Conservation (phyloP, 2,888 invertebrate genomes). For the Theretra japonica region DNA sequence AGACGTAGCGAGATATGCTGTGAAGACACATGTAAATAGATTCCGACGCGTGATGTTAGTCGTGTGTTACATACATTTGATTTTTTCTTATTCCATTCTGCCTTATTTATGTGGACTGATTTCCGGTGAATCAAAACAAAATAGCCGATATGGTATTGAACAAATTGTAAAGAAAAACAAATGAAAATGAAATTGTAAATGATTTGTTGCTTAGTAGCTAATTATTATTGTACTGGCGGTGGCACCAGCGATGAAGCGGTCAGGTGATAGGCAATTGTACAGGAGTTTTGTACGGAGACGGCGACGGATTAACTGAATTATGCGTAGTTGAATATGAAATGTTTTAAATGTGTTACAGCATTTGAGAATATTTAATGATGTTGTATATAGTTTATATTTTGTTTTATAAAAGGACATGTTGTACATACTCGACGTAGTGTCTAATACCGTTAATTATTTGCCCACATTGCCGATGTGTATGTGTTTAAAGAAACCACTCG, state of each 20-base stretch:
- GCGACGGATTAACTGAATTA: conserved; percentile 70
- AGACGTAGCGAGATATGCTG: conserved; percentile 68
- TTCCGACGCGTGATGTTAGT: conserved; percentile 57
- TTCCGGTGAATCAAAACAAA: conserved; percentile 45
- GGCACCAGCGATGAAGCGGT: conserved; percentile 41
- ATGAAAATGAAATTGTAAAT: conserved; percentile 52
- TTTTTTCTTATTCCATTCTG: conserved; percentile 52
- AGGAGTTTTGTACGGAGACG: conserved; percentile 53
- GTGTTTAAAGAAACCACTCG: conserved; percentile 80
- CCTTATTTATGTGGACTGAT: conserved; percentile 53
- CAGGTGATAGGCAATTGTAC: conserved; percentile 67
- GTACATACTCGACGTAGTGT: conserved; percentile 73
- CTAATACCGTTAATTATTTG: conserved; percentile 68
- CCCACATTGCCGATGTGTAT: conserved; percentile 68
- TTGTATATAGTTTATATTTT: conserved; percentile 85
- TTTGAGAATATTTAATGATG: conserved; percentile 84
- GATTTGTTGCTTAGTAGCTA: conserved; percentile 72
- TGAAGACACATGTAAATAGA: conserved; percentile 67
- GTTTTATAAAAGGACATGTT: conserved; percentile 79
- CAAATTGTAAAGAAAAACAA: conserved; percentile 56
- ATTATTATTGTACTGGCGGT: conserved; percentile 54
- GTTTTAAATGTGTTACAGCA: conserved; percentile 84
- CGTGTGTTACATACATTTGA: conserved; percentile 52
- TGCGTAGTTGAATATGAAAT: conserved; percentile 83
- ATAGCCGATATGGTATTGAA: conserved; percentile 51